Evolutionary conservation across 2,797 vertebrate species (phyloP), one percentile per base, ranked within the genome.

Genomic region (Saxicola maurus): DNA sequence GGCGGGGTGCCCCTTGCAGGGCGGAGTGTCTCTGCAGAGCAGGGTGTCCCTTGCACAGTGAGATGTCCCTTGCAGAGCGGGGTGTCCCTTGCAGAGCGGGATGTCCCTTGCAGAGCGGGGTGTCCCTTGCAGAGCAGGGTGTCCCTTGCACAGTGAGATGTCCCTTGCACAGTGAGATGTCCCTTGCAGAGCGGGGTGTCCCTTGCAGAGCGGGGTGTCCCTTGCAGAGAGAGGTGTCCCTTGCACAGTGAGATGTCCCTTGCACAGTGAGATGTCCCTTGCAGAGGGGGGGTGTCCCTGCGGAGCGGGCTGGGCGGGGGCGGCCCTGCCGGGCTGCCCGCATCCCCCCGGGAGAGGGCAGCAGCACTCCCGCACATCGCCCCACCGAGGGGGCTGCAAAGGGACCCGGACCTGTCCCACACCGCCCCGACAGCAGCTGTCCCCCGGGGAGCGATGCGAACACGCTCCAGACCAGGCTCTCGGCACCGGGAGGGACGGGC

Each of bases 271-370:
- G 40, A 6, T 8, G 17, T 35, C 10, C 35, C 35, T 35, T 10
- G 42, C 42, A 19, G 17, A 40, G 17, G 3, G 31, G 4, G 2
- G 2, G 18, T 37, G 35, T 13, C 24, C 25, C 11, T 0, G 7
- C 57, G 6, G 20, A 0, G 77, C 16, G 4, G 3, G 16, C 45
- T 5, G 30, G 31, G 27, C 28, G 27, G 62, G 71, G 82, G 72
- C 55, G 62, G 66, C 71, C 8, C 30, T 64, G 46, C 8, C 66
- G 53, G 84, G 75, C 84, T 37, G 67, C 15, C 64, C 53, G 21
- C 83, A 53, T 87, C 59, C 78, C 60, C 83, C 93, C 94, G 84
- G 90, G 75, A 95, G 94, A 86, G 92, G 92, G 94, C 94, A 95
- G 94, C 93, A 95, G 71, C 78, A 52, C 42, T 78, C 94, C 83